These are phyloP conservation scores for Drosophila mimetica DNA, from an alignment of 2,888 invertebrate genomes.

Conservation along the genomic window DNA sequence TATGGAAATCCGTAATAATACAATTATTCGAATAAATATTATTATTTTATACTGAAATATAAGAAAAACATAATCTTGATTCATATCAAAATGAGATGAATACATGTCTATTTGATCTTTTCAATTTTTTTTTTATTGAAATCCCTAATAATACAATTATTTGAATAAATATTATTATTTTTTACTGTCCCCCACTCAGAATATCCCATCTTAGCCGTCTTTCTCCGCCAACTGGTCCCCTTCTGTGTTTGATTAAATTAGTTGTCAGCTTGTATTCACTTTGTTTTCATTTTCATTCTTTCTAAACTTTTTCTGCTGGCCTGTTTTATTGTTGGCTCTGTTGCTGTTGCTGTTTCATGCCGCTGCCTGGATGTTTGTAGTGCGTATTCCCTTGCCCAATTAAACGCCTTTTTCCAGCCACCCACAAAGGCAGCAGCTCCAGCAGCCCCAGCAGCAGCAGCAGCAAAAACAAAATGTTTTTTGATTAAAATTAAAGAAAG, in stretches of 20 bases:
- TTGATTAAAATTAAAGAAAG: constrained; percentile 76
- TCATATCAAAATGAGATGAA: too few relatives aligned
- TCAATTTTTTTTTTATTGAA: too few relatives aligned
- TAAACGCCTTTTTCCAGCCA: constrained; percentile 67
- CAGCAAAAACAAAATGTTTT: constrained; percentile 63
- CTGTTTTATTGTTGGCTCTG: constrained; percentile 9
- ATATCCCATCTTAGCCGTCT: background rate
- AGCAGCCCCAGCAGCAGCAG: background rate
- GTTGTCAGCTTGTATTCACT: constrained; percentile 41
- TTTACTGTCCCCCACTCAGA: background rate
- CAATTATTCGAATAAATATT: too few relatives aligned
- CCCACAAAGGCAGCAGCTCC: constrained; percentile 26
- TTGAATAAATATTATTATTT: background rate
- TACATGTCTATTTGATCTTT: too few relatives aligned
- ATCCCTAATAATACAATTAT: background rate
- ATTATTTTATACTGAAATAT: too few relatives aligned
- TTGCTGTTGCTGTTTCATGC: constrained; percentile 2
- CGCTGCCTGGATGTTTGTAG: constrained; percentile 20
- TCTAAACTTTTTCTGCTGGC: constrained; percentile 27
- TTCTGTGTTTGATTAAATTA: constrained; percentile 37
- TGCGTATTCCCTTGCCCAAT: constrained; percentile 76
- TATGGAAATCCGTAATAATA: too few relatives aligned
- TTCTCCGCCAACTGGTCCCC: background rate
- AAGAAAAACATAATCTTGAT: too few relatives aligned
- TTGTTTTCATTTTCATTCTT: constrained; percentile 44